phyloP scores from a whole-genome alignment of 92 coral and sea anemone species.

The Phenganax marumi region DNA sequence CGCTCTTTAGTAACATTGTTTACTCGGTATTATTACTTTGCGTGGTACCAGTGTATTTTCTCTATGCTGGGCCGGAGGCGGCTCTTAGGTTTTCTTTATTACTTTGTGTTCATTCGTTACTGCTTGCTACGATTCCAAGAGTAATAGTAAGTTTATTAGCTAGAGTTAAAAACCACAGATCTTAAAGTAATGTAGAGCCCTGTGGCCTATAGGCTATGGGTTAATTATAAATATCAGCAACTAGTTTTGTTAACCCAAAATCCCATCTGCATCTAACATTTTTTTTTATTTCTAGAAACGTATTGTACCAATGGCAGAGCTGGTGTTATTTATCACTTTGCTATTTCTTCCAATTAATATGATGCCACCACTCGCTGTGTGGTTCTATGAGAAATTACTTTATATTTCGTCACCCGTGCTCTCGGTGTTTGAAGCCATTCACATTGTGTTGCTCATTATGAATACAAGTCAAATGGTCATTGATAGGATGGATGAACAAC shows the following conservation, averaged over 20 bases:
- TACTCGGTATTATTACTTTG: slow-evolving; percentile 12
- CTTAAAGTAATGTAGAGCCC: background rate
- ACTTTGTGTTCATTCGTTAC: slow-evolving; percentile 65
- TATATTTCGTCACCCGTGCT: slow-evolving; percentile 60
- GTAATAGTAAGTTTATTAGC: slow-evolving; percentile 56
- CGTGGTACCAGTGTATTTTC: slow-evolving; percentile 66
- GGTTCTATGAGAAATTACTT: slow-evolving; percentile 72
- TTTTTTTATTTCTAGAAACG: slow-evolving; percentile 58
- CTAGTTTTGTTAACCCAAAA: too few species aligned
- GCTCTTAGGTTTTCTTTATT: slow-evolving; percentile 73
- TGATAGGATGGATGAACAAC: slow-evolving; percentile 70
- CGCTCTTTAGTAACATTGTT: slow-evolving; percentile 28
- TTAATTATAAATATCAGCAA: background rate
- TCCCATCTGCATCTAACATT: background rate
- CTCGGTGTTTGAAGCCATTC: slow-evolving; percentile 66
- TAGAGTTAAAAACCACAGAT: too few species aligned
- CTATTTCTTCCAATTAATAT: slow-evolving; percentile 68
- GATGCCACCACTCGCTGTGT: slow-evolving; percentile 66
- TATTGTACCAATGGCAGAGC: slow-evolving; percentile 68
- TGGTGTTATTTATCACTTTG: slow-evolving; percentile 56
- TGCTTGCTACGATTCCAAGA: slow-evolving; percentile 60
- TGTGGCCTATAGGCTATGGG: background rate
- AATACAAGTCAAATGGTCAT: slow-evolving; percentile 68
- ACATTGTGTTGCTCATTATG: slow-evolving; percentile 64
- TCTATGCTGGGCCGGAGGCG: slow-evolving; percentile 78